phyloP scores from a whole-genome alignment of 2,797 vertebrate genomes.

The Macropus fuliginosus region DNA sequence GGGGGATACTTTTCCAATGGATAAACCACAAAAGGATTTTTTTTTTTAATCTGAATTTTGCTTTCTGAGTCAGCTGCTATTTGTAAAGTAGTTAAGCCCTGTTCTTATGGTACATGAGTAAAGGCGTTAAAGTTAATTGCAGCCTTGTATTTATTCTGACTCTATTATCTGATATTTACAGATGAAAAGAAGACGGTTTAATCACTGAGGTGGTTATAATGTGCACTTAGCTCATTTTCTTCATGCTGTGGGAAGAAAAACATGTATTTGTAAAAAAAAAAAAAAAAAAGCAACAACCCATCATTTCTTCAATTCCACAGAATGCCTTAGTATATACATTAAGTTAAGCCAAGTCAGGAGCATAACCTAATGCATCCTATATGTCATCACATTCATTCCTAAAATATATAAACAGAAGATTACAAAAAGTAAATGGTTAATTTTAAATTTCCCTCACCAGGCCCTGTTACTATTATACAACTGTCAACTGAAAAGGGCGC shows the following conservation, averaged over 20 bases:
- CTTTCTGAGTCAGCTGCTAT: constrained; percentile 5
- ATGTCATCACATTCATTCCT: constrained; percentile 2
- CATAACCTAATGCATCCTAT: neutral
- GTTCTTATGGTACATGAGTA: neutral
- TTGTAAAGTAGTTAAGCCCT: constrained; percentile 14
- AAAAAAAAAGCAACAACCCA: neutral
- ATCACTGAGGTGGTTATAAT: constrained; percentile 42
- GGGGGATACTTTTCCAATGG: neutral
- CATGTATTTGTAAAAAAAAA: constrained; percentile 20
- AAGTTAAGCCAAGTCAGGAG: neutral
- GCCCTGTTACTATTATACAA: constrained; percentile 67
- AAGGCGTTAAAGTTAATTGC: constrained; percentile 60
- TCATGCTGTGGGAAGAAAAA: neutral
- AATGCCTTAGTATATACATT: neutral
- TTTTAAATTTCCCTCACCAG: constrained; percentile 64
- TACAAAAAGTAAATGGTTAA: constrained; percentile 67
- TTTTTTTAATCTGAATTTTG: constrained; percentile 8
- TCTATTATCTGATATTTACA: constrained; percentile 54
- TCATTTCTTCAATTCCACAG: neutral
- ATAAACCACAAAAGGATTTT: neutral
- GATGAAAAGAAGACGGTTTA: constrained; percentile 57
- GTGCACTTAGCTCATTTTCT: constrained; percentile 42
- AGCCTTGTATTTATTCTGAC: constrained; percentile 36
- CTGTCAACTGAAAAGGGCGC: constrained; percentile 70
- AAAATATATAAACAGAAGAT: neutral